phyloP scores from a whole-genome alignment of 2,113 vertebrate species.

The Centropus unirufus region DNA sequence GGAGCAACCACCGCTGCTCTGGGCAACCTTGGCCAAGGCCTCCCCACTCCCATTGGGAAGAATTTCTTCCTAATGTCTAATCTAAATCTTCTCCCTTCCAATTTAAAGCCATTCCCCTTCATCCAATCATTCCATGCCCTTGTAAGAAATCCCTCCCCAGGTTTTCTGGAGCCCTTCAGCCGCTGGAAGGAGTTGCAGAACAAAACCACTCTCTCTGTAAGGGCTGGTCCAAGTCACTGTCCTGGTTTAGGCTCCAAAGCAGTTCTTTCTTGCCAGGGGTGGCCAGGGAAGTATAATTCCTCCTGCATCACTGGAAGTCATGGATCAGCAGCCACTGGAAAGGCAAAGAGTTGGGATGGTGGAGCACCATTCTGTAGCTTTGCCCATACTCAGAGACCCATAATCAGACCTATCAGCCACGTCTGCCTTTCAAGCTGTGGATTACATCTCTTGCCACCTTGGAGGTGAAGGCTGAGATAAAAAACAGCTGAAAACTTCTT shows the following conservation, averaged over 20 bases:
- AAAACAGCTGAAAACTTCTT: not conserved
- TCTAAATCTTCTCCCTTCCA: too few species aligned
- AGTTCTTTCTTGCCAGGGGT: not conserved
- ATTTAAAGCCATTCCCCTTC: too few species aligned
- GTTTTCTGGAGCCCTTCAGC: too few species aligned
- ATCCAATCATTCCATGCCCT: too few species aligned
- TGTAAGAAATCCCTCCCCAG: too few species aligned
- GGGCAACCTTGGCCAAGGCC: too few species aligned
- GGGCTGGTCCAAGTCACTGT: not conserved
- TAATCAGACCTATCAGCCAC: not conserved
- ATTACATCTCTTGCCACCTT: not conserved
- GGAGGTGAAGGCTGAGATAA: not conserved
- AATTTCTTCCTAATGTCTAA: too few species aligned
- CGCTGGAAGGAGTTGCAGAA: not conserved
- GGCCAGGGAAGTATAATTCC: not conserved
- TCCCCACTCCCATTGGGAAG: too few species aligned
- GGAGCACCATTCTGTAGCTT: not conserved
- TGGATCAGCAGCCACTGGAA: not conserved
- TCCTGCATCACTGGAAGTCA: rapidly evolving
- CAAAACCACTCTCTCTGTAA: not conserved
- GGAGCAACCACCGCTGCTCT: too few species aligned
- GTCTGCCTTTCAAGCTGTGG: not conserved
- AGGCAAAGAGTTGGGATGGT: not conserved
- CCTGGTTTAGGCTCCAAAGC: not conserved
- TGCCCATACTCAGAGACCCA: not conserved